Base-by-base conservation (phyloP, 2,888 invertebrate genomes). In the Smittia sp. region DNA sequence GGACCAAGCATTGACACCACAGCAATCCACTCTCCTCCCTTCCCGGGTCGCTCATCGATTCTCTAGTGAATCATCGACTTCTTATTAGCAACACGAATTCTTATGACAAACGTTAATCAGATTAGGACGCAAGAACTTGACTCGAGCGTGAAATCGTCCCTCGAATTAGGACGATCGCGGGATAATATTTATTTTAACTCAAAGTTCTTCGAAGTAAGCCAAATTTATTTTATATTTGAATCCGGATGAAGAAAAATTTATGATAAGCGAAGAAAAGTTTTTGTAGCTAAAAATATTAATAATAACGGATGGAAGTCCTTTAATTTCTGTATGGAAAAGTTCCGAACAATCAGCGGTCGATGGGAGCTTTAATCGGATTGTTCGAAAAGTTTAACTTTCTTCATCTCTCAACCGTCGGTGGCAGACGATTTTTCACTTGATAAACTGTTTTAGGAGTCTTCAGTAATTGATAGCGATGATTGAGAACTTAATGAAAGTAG, bases 61-160 rank as follows among this genome's bases (percentile, higher is more conserved):
- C 32, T 32, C 32, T 32, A 32, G 32, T 32, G 32, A 32, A 32
- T 32, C 32, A 32, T 32, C 32, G 32, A 32, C 32, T 46, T 46
- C 11, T 46, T 46, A 46, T 15, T 46, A 46, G 46, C 46, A 15
- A 46, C 46, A 46, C 15, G 46, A 46, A 46, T 46, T 46, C 46
- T 46, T 46, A 46, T 46, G 46, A 46, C 46, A 46, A 15, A 46
- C 32, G 32, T n/a, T 46, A 46, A 46, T 46, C 46, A 46, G n/a
- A 46, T 46, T 46, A 46, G 46, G n/a, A 46, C n/a, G 46, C 11
- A 46, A 46, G 15, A 46, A 46, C 11, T 46, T n/a, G 11, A 13
- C 15, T 32, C 32, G 32, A 6, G 32, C 32, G n/a, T 38, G 38
- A 38, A 9, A 38, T 9, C 38, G 11, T 38, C 6, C 38, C 38